Conservation (phyloP, 37 sponge, comb jelly and placozoan species). For the Geodia barretti region DNA sequence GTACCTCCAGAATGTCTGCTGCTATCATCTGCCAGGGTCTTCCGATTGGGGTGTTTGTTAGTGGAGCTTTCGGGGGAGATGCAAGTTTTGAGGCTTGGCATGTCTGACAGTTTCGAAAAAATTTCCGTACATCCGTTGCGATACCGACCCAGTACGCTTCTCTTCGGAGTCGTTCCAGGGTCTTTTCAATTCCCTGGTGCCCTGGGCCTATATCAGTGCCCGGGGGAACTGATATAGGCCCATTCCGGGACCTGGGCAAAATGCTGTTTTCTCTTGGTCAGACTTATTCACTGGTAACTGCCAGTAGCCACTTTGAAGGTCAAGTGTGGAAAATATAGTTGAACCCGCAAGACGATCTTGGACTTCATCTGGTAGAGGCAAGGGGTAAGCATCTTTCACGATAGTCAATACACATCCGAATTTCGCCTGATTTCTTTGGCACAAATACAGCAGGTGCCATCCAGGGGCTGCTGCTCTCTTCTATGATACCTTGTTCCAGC, state of each 20-base stretch:
- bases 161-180: constrained; percentile 26
- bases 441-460: constrained; percentile 77
- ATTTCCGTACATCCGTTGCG: constrained; percentile 29
- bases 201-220: constrained; percentile 46
- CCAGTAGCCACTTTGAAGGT: constrained; percentile 69
- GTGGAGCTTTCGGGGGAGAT: constrained; percentile 5
- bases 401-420: constrained; percentile 64
- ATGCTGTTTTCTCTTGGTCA: constrained; percentile 59
- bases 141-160: constrained; percentile 62
- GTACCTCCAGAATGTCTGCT: constrained; percentile 53
- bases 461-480: constrained; percentile 63
- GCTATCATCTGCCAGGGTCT: constrained; percentile 43
- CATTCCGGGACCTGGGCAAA: constrained; percentile 67
- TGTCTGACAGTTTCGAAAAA: constrained; percentile 47
- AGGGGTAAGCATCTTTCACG: constrained; percentile 63
- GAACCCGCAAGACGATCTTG: constrained; percentile 62
- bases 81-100: constrained; percentile 33
- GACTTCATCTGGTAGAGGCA: constrained; percentile 72
- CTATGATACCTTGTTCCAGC: constrained; percentile 67
- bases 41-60: constrained; percentile 18
- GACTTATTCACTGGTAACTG: constrained; percentile 56
- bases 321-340: constrained; percentile 49
- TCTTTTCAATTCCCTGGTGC: constrained; percentile 61
- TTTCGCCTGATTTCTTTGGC: constrained; percentile 50
- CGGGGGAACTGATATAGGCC: constrained; percentile 57